Evolutionary conservation across 2,797 vertebrate genomes (phyloP), one percentile per base, ranked within the genome.

Genomic region (Erethizon dorsatum): DNA sequence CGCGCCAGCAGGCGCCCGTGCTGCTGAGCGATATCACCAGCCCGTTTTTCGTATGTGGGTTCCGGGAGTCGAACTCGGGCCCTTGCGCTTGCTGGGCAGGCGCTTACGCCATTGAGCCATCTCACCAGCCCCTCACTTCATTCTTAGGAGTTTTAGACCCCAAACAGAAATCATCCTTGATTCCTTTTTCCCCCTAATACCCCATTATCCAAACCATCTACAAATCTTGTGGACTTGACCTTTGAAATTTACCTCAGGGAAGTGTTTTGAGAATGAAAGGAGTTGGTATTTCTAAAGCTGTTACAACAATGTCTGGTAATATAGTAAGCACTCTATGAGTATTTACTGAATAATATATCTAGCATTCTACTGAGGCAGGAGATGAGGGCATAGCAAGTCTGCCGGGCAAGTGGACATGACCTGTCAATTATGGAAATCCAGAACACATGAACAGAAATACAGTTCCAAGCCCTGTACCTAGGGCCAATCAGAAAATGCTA

Each of bases 181-280:
- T 41, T 73, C 26, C 41, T 33, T 56, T 15, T 63, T 14, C 4
- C 0, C 13, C 54, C 24, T 83, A 33, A 89, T 2, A 45, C 2
- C 5, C 24, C 54, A 78, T 47, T 5, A 87, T 78, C 65, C 11
- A 73, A 73, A 65, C 37, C 45, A 88, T 28, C 50, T 80, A 84
- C 22, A 96, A 73, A 97, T 83, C 47, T 47, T 57, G 2, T 24
- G 54, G 83, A 63, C 20, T 78, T 5, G 54, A 82, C 59, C 37
- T 94, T 50, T 90, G 56, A 83, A 90, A 92, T 69, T 67, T 52
- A 85, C 50, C 73, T 93, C 63, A 82, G 52, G 95, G 24, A 57
- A 41, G 6, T 86, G 71, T 65, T 88, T 37, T 14, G 17, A 91
- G 67, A 85, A 86, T 33, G 79, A 88, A 73, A 56, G 47, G 18